Percentiles rank a stretch among this genome's conserved stretches.
phyloP scores from a whole-genome alignment of 2,797 vertebrate genomes.

The Xerus rutilus region DNA sequence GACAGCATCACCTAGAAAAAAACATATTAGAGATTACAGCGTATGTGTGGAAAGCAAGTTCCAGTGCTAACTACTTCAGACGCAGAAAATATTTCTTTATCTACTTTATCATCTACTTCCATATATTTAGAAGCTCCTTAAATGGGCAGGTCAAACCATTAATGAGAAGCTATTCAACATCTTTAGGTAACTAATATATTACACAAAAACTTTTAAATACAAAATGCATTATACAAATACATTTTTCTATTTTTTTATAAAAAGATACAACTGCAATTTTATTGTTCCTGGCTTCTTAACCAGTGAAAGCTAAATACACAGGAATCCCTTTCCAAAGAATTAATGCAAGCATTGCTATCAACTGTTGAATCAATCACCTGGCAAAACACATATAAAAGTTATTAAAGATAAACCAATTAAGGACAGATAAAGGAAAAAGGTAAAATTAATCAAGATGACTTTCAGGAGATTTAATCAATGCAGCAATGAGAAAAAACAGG shows the following conservation, averaged over 20 bases:
- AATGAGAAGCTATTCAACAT: slow-evolving; percentile 61
- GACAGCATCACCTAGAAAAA: slow-evolving; percentile 98
- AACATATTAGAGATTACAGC: slow-evolving; percentile 99
- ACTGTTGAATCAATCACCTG: slow-evolving; percentile 75
- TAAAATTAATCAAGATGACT: slow-evolving; percentile 80
- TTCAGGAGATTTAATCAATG: slow-evolving; percentile 75
- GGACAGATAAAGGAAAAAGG: slow-evolving; percentile 73
- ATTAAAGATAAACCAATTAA: slow-evolving; percentile 75
- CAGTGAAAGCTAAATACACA: slow-evolving; percentile 63
- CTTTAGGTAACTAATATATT: neutral
- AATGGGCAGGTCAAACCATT: slow-evolving; percentile 46
- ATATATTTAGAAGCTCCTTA: slow-evolving; percentile 68
- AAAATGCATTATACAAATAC: slow-evolving; percentile 52
- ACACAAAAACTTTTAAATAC: slow-evolving; percentile 54
- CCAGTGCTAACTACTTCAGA: slow-evolving; percentile 88
- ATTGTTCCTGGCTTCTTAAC: slow-evolving; percentile 43
- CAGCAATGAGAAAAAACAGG: slow-evolving; percentile 71
- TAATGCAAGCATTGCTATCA: slow-evolving; percentile 73
- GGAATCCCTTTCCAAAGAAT: slow-evolving; percentile 62
- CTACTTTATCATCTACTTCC: slow-evolving; percentile 71
- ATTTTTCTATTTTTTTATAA: slow-evolving; percentile 58
- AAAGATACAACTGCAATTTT: slow-evolving; percentile 53
- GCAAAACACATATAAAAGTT: slow-evolving; percentile 71
- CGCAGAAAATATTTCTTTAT: slow-evolving; percentile 82
- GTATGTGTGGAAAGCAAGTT: slow-evolving; percentile 98